These are phyloP conservation scores for Tribolium castaneum DNA, from an alignment of 1,140 invertebrate species.

Conservation along the genomic window DNA sequence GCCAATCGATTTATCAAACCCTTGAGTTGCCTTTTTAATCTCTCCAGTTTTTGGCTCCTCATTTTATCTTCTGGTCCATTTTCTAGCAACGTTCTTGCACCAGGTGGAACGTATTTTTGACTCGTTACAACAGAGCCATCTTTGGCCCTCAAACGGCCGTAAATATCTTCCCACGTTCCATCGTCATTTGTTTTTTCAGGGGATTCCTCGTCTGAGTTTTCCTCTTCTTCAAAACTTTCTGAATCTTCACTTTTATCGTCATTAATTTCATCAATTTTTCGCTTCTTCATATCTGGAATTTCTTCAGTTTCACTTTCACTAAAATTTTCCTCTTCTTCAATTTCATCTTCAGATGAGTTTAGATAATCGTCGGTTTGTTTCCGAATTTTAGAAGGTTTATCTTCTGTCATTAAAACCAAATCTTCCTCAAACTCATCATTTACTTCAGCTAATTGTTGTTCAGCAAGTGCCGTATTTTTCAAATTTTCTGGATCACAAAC, in stretches of 20 bases:
- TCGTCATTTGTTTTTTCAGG: constrained; percentile 52
- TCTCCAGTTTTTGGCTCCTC: constrained; percentile 70
- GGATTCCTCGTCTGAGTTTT: neutral
- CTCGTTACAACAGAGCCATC: constrained; percentile 70
- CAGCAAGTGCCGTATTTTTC: constrained; percentile 70
- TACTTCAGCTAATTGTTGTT: constrained; percentile 72
- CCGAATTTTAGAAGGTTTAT: constrained; percentile 35
- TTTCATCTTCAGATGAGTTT: constrained; percentile 36
- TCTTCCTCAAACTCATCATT: constrained; percentile 77
- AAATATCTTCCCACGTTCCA: constrained; percentile 89
- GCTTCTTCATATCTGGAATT: neutral
- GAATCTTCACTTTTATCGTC: constrained; percentile 29
- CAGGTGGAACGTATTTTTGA: constrained; percentile 86
- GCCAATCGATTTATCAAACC: constrained; percentile 89
- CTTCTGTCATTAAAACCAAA: constrained; percentile 64
- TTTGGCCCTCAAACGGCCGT: constrained; percentile 85
- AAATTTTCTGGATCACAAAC: constrained; percentile 81
- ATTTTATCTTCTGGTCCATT: constrained; percentile 64
- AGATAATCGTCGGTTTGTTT: constrained; percentile 42
- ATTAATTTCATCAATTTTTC: constrained; percentile 46
- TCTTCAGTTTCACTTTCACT: constrained; percentile 55
- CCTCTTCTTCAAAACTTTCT: neutral
- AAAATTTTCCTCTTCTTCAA: constrained; percentile 40
- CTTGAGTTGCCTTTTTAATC: constrained; percentile 84
- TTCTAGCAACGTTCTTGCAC: constrained; percentile 69